Base-by-base conservation (phyloP, 2,888 invertebrate species). In the Lacanobia wlatinum region DNA sequence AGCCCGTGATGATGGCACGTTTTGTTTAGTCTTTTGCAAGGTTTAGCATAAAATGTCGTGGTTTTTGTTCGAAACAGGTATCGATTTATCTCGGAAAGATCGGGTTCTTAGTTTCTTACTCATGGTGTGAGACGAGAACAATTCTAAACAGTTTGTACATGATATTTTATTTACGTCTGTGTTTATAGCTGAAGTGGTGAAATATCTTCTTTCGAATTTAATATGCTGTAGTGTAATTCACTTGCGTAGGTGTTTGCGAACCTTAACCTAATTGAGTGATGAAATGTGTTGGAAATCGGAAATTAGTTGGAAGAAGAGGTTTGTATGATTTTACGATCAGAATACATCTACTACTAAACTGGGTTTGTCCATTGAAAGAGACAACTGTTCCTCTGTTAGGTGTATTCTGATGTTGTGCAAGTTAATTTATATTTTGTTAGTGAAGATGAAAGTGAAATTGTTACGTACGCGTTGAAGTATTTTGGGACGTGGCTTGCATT, bases 391-490 rank as follows among this genome's bases (percentile, higher is more conserved):
- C 34, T 40, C 1, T 53, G 16, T 16, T 59, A 53, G 43, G 34
- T 53, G 63, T 65, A 28, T 75, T 67, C 67, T 61, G 23, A 61
- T 67, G 63, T 70, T 80, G 75, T 71, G 63, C 75, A 81, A 84
- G 80, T 82, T 84, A 77, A 87, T 87, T 85, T 87, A 86, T 86
- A 90, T 86, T 89, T 88, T 81, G 83, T 85, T 73, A 77, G 87
- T 88, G 84, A 89, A 88, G 87, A 90, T 87, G 92, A 92, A 92
- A 92, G 91, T 90, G 86, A 87, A 89, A 88, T 90, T 87, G 84
- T 89, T 89, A 88, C 87, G 84, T 86, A 80, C 75, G 71, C 70
- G 73, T 82, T 75, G 62, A 70, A 63, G 88, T 86, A 85, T 87
- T 81, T 79, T 76, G 78, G 87, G 82, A 90, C 92, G 91, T 88